Conservation (phyloP, 1,140 invertebrate genomes). For the Oryzaephilus surinamensis region DNA sequence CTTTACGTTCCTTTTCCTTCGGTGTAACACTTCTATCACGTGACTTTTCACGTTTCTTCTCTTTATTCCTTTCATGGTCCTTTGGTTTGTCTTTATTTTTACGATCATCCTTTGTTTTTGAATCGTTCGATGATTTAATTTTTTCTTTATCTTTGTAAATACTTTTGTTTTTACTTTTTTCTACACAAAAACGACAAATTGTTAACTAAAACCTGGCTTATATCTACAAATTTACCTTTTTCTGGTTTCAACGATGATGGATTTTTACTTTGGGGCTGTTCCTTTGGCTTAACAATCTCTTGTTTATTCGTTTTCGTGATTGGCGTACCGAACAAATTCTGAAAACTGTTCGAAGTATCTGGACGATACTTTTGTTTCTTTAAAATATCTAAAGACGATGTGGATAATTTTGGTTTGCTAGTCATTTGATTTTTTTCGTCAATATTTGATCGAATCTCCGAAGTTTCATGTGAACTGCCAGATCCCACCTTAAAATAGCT, state of each 20-base stretch:
- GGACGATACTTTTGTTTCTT: conserved; percentile 57
- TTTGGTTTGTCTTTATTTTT: conserved; percentile 34
- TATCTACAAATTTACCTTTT: conserved; percentile 45
- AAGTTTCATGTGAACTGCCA: conserved; percentile 11
- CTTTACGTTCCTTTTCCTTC: conserved; percentile 51
- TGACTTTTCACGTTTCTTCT: conserved; percentile 50
- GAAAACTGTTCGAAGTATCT: conserved; percentile 55
- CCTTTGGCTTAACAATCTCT: conserved; percentile 46
- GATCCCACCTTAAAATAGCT: conserved; percentile 21
- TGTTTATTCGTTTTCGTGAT: conserved; percentile 59
- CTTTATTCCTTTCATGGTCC: conserved; percentile 48
- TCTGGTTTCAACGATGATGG: conserved; percentile 41
- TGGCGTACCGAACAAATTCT: conserved; percentile 67
- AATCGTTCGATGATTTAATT: too few species aligned
- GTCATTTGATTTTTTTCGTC: conserved; percentile 41
- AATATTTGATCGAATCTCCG: conserved; percentile 14
- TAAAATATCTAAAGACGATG: conserved; percentile 38
- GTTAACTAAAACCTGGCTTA: background rate
- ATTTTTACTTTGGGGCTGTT: conserved; percentile 8
- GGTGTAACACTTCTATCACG: too few species aligned
- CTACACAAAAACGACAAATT: conserved; percentile 3
- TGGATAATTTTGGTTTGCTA: conserved; percentile 57
- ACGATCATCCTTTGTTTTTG: too few species aligned
- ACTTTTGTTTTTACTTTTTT: conserved; percentile 34
- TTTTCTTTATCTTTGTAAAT: conserved; percentile 41